phyloP scores from a whole-genome alignment of 2,888 invertebrate genomes.

The Meta bourneti region DNA sequence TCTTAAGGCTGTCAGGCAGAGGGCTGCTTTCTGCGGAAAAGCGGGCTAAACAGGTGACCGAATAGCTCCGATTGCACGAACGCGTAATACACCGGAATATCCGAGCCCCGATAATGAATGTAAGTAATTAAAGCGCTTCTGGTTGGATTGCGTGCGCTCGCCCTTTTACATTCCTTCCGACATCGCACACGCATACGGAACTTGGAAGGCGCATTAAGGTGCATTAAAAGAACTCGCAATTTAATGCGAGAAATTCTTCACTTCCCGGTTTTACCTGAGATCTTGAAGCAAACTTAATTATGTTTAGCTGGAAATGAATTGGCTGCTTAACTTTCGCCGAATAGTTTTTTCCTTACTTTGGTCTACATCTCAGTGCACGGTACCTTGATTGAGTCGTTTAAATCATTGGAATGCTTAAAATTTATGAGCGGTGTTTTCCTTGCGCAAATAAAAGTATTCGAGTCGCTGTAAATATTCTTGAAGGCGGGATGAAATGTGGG shows the following conservation, averaged over 20 bases:
- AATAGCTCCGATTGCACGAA: constrained; percentile 46
- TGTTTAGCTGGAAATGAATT: constrained; percentile 28
- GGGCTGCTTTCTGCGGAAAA: background rate
- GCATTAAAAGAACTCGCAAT: constrained; percentile 62
- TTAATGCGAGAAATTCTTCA: constrained; percentile 1
- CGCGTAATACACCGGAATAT: constrained; percentile 42
- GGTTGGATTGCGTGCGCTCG: constrained; percentile 37
- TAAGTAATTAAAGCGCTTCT: constrained; percentile 56
- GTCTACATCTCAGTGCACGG: background rate
- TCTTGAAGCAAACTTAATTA: constrained; percentile 20
- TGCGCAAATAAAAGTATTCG: background rate
- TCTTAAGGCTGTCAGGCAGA: constrained; percentile 12
- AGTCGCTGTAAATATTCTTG: background rate
- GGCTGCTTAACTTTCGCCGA: constrained; percentile 32
- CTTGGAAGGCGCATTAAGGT: constrained; percentile 36
- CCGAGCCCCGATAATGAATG: constrained; percentile 63
- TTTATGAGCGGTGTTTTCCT: constrained; percentile 2
- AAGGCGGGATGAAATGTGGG: background rate
- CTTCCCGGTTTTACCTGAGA: constrained; percentile 11
- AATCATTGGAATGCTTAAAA: background rate
- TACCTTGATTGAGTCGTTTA: constrained; percentile 20
- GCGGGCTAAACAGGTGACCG: constrained; percentile 14
- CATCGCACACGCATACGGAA: constrained; percentile 37
- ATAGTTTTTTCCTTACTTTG: constrained; percentile 1
- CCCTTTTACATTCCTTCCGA: background rate